Evolutionary conservation across 2,113 vertebrate genomes (phyloP), one percentile per base, ranked within the genome.

Genomic region (Oriolus oriolus): DNA sequence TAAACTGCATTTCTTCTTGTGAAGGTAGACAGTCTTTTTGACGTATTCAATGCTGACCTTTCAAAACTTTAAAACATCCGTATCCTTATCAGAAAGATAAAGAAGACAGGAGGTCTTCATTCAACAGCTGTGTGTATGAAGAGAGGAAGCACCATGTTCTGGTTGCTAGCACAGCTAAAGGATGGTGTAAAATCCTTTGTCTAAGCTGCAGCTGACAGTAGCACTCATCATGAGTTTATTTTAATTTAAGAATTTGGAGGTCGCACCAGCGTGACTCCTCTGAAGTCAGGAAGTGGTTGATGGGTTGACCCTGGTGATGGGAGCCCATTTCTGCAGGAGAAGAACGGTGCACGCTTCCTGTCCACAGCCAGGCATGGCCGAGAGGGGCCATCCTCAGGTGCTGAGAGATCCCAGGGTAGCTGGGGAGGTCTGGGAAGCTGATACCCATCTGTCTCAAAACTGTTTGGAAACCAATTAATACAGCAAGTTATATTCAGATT

Each of bases 91-190:
- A 68, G 21, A 92, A 92, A 28, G 39, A 57, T 76, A 77, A 57
- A 95, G 81, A 56, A 64, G 23, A 37, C 5, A 18, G 12, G 57
- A 77, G 63, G 28, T 24, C 16, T 70, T 53, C 19, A 39, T 92
- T 94, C 45, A 91, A 49, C 76, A 70, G 2, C 44, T 13, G 6
- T 60, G 11, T 47, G 4, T 76, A 61, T 83, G 61, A 75, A 60
- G 89, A 70, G 93, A 95, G 79, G 83, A 94, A 85, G 30, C 27
- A 68, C 44, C 22, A 8, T 56, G 54, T 94, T 92, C 83, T 94
- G 45, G 30, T 89, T 81, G 54, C 66, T 82, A 39, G 27, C 61
- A 39, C 19, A 60, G 70, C 41, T 63, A 41, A 77, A 27, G 60
- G 70, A 64, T 1, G 2, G 28, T 71, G 11, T 79, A 60, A 93